Base-by-base conservation (phyloP, 2,888 invertebrate species). In the Melieria picta region DNA sequence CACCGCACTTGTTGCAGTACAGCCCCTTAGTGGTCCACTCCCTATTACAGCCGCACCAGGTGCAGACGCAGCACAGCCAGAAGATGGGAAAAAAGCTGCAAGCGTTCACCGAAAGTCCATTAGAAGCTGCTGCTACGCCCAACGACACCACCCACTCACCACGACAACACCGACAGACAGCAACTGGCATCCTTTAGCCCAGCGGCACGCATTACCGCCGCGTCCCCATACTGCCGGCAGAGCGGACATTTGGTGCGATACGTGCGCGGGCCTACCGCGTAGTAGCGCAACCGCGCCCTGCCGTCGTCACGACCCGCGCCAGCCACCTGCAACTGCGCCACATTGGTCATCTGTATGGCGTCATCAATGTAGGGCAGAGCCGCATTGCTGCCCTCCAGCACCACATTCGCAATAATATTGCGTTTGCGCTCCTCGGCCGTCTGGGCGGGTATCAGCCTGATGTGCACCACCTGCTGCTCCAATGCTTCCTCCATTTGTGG, bases 201-300 rank as follows among this genome's bases (percentile, higher is more conserved):
- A 16, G 82, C 80, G 47, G 80, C 80, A 46, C 84, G 77, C 77
- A 84, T 81, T 43, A 84, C 82, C 0, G 84, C 82, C 13, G 85
- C 84, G 72, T 84, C 79, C 48, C 82, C 80, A 52, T 79, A 74
- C 72, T 83, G 79, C n/a, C 77, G 76, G 72, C 85, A 86, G 63
- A 86, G 78, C 4, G 86, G 85, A n/a, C 85, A 86, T 52, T 80
- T 78, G 62, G 85, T 67, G 46, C 80, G 79, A 74, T 83, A 84
- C 46, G 83, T 84, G 66, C 82, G 82, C 0, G 86, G 85, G 0
- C 86, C 85, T 0, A 84, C 84, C 0, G 82, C 77, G 71, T 81
- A 86, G 72, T 84, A 86, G 4, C 81, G 80, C 60, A 85, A 67
- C 4, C 79, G 80, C 47, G 11, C 61, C 30, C 57, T 60, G 16